Percentiles rank a stretch among this genome's conserved stretches.
phyloP scores from a whole-genome alignment of 1,140 invertebrate genomes.

The Sinonovacula constricta region DNA sequence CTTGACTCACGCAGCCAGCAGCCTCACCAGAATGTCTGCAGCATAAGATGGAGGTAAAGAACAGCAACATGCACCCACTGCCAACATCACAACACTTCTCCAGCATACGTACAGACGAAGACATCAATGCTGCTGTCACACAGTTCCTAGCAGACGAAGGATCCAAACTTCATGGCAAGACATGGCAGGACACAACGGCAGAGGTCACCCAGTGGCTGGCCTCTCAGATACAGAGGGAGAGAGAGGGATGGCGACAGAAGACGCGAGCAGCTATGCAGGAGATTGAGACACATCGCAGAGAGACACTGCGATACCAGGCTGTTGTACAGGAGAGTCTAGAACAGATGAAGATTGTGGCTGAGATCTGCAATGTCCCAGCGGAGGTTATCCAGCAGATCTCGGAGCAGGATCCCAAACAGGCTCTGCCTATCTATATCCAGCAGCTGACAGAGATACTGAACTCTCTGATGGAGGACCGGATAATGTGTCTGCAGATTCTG shows the following conservation, averaged over 20 bases:
- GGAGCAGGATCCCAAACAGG: conserved; percentile 24
- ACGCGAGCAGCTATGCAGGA: conserved; percentile 60
- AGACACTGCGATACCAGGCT: conserved; percentile 33
- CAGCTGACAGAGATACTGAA: conserved; percentile 50
- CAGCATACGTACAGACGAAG: conserved; percentile 32
- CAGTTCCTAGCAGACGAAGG: conserved; percentile 44
- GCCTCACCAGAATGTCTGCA: too few relatives aligned
- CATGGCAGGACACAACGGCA: conserved; percentile 43
- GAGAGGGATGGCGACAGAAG: conserved; percentile 58
- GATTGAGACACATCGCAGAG: conserved; percentile 57
- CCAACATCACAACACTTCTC: conserved; percentile 32
- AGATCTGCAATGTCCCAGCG: conserved; percentile 43
- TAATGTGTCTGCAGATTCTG: conserved; percentile 52
- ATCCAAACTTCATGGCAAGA: conserved; percentile 33
- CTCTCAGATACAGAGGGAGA: conserved; percentile 57
- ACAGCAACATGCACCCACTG: conserved; percentile 36
- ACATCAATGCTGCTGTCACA: conserved; percentile 33
- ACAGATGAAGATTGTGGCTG: conserved; percentile 50
- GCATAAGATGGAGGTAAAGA: conserved; percentile 38
- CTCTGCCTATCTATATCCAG: conserved; percentile 40
- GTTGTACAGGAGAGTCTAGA: conserved; percentile 49
- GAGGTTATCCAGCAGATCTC: conserved; percentile 1
- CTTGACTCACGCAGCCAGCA: too few relatives aligned
- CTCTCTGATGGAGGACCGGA: conserved; percentile 55
- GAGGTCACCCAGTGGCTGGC: conserved; percentile 57